Evolutionary conservation across 2,888 invertebrate genomes (phyloP).

Genomic region (Euproctis similis): DNA sequence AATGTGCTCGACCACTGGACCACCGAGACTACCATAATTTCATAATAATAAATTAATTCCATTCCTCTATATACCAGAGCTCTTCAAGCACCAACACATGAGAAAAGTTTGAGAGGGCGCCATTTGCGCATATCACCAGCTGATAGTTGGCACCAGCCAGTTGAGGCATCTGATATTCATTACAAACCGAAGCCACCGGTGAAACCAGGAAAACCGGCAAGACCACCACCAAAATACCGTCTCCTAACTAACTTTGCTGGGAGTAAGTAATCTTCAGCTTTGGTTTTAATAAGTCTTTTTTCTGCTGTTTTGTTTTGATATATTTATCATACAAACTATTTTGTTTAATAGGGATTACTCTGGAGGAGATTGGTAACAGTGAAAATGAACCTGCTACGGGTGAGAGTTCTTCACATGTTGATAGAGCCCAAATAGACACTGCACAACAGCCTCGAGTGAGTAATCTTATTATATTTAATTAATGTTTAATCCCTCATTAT

Average conservation of each 20-base stretch:
- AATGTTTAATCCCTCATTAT: too few species aligned
- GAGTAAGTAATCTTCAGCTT: too few species aligned
- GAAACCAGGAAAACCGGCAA: too few species aligned
- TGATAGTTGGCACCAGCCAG: slow-evolving; percentile 79
- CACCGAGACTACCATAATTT: too few species aligned
- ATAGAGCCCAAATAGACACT: not conserved
- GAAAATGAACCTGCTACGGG: slow-evolving; percentile 4
- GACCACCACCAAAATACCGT: not conserved
- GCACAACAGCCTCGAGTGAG: not conserved
- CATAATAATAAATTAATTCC: not conserved
- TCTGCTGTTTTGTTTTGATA: too few species aligned
- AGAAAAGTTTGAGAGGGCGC: slow-evolving; percentile 49
- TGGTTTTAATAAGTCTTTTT: too few species aligned
- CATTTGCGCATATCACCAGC: slow-evolving; percentile 71
- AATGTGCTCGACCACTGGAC: too few species aligned
- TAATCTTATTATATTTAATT: too few species aligned
- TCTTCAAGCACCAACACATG: slow-evolving; percentile 50
- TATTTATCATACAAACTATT: too few species aligned
- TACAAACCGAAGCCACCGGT: slow-evolving; percentile 2
- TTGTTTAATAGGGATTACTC: not conserved
- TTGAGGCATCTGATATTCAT: slow-evolving; percentile 40
- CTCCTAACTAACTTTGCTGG: slow-evolving; percentile 14
- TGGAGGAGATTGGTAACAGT: not conserved
- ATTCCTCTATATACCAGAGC: slow-evolving; percentile 45
- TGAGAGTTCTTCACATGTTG: not conserved